Percentiles rank a stretch among this genome's conserved stretches.
phyloP scores from a whole-genome alignment of 2,888 invertebrate genomes.

The Noctua fimbriata region DNA sequence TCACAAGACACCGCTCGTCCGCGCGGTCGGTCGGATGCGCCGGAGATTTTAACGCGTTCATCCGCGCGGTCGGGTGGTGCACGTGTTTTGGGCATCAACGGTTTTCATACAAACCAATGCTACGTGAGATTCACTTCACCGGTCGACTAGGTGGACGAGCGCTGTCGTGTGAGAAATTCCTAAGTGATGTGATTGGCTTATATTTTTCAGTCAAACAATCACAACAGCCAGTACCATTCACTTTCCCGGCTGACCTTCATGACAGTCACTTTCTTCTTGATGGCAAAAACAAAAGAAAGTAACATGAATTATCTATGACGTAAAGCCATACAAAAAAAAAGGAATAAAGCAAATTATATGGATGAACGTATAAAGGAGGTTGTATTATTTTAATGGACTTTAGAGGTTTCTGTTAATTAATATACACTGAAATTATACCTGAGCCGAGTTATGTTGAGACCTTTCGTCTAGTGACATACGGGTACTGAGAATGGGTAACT shows the following conservation, averaged over 20 bases:
- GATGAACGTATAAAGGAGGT: slow-evolving; percentile 1
- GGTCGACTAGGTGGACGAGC: too few species aligned
- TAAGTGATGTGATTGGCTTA: too few species aligned
- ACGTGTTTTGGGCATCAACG: too few species aligned
- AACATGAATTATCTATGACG: neutral
- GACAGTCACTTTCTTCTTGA: neutral
- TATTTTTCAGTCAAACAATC: neutral
- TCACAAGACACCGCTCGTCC: too few species aligned
- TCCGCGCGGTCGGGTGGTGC: too few species aligned
- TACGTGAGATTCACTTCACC: too few species aligned
- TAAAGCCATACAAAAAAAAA: neutral
- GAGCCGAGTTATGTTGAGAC: slow-evolving; percentile 56
- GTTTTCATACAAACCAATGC: too few species aligned
- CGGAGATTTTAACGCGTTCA: too few species aligned
- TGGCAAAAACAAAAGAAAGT: neutral
- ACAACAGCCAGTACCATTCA: neutral
- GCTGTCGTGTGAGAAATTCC: too few species aligned
- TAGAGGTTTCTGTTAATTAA: slow-evolving; percentile 70
- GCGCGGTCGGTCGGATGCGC: too few species aligned
- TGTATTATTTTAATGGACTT: slow-evolving; percentile 65
- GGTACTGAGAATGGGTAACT: neutral
- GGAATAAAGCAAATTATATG: neutral
- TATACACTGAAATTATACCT: slow-evolving; percentile 68
- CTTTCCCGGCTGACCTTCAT: neutral
- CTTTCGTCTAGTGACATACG: slow-evolving; percentile 55